These are phyloP conservation scores for Candoia aspera DNA, from an alignment of 2,113 vertebrate species.

Conservation along the genomic window DNA sequence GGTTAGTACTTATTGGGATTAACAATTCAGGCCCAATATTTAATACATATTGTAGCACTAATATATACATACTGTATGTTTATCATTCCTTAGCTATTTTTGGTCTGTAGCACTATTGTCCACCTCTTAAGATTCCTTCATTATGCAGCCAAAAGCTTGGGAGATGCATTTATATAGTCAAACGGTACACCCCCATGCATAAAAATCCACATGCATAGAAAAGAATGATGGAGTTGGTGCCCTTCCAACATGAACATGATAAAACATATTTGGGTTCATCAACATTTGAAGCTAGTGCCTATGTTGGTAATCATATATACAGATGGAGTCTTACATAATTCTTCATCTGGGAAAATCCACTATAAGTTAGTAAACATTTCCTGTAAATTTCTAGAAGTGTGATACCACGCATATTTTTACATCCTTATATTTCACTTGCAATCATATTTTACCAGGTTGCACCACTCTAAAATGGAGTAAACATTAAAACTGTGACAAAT, in stretches of 20 bases:
- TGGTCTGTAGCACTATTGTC: conserved; percentile 11
- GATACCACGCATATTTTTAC: neutral
- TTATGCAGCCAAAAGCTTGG: neutral
- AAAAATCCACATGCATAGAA: neutral
- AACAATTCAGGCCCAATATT: conserved; percentile 9
- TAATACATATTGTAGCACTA: neutral
- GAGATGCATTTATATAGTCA: neutral
- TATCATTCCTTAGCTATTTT: neutral
- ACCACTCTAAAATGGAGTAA: neutral
- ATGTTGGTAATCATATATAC: neutral
- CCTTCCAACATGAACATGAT: neutral
- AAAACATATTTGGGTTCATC: neutral
- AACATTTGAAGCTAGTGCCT: neutral
- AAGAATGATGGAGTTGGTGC: no score
- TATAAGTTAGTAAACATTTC: neutral
- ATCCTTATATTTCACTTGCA: neutral
- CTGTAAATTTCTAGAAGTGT: neutral
- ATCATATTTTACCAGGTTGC: neutral
- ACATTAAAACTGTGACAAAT: neutral
- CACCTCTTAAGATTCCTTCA: neutral
- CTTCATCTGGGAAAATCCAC: neutral
- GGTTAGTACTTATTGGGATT: neutral
- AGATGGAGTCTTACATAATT: neutral
- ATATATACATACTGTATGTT: conserved; percentile 10
- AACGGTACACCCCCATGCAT: neutral